Base-by-base conservation (phyloP, 2,888 invertebrate species). In the Bhutanitis thaidina region DNA sequence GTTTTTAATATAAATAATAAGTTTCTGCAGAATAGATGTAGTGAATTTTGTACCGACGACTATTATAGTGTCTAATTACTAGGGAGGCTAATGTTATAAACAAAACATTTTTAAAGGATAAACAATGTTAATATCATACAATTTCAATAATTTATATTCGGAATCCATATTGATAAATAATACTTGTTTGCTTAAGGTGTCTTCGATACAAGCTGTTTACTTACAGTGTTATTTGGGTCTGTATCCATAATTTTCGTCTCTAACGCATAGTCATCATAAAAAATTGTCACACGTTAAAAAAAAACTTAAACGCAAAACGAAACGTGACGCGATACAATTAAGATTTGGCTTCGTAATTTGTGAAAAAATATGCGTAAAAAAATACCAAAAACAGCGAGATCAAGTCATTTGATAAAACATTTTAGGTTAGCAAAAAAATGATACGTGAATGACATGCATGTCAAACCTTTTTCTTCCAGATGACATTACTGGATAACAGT, bases 381-480 rank as follows among this genome's bases (percentile, higher is more conserved):
- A 84, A 78, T 56, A 71, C 74, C 73, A 78, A 79, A 88, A 86
- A 81, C 72, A 80, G 68, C 74, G 81, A 76, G 82, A 84, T 89
- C 81, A 89, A 85, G 85, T 84, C 86, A 86, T 88, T 88, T 85
- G 87, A 86, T 81, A 81, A 88, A 88, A 88, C 89, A 89, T 89
- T 89, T 89, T 89, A 87, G 88, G 89, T 89, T 88, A 89, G 86
- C 87, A 87, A 89, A 89, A 87, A 87, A 86, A 86, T 86, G 69
- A 80, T 88, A 82, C 69, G 76, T 74, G 72, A 82, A 77, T 88
- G 88, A 86, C 89, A 83, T 78, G 66, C 81, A 86, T 87, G 88
- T 86, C 87, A 87, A 73, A 89, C 88, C 88, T 89, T 89, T 87
- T 88, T 89, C 83, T 87, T 89, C 86, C 85, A 80, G 74, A 65